Evolutionary conservation across 2,797 vertebrate genomes (phyloP), one percentile per base, ranked within the genome.

Genomic region (Simalia tracyae): DNA sequence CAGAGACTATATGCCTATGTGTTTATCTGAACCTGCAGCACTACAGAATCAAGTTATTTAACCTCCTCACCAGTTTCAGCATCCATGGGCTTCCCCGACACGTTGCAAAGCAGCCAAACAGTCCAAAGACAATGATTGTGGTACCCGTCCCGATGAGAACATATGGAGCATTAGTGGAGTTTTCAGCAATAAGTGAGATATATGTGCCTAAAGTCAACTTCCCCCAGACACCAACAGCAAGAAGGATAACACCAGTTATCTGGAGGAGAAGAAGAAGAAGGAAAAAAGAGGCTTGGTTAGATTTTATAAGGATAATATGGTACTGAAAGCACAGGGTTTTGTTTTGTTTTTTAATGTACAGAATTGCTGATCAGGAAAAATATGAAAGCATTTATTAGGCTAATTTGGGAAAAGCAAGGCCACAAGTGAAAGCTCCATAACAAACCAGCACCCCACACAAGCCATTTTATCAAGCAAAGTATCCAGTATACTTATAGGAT

Each of bases 71-170:
- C 98, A 99, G 98, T 95, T 99, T 99, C 96, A 99, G 98, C 99
- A 99, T 99, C 99, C 99, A 99, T 97, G 99, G 99, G 97, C 99
- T 99, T 95, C 99, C 99, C 66, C 99, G 98, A 96, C 99, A 99
- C 76, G 99, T 99, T 95, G 99, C 99, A 61, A 99, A 99, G 97
- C 99, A 99, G 95, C 99, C 99, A 4, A 99, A 99, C 95, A 99
- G 98, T 92, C 99, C 99, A 0, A 99, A 99, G 92, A 99, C 98
- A n/a, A 99, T 98, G 93, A 99, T 99, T 93, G 99, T 98, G 63
- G 98, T 99, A 17, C 99, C 99, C 19, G 99, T 99, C 93, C 99
- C 99, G 0, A 99, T 99, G 94, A 99, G 99, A 92, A 99, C 99
- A 7, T 99, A 99, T 26, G 99, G 99, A 76, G 99, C 99, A 95